Percentiles rank a stretch among this genome's conserved stretches.
Evolutionary conservation across 2,113 vertebrate genomes (phyloP).

Genomic region (Protobothrops flavoviridis): DNA sequence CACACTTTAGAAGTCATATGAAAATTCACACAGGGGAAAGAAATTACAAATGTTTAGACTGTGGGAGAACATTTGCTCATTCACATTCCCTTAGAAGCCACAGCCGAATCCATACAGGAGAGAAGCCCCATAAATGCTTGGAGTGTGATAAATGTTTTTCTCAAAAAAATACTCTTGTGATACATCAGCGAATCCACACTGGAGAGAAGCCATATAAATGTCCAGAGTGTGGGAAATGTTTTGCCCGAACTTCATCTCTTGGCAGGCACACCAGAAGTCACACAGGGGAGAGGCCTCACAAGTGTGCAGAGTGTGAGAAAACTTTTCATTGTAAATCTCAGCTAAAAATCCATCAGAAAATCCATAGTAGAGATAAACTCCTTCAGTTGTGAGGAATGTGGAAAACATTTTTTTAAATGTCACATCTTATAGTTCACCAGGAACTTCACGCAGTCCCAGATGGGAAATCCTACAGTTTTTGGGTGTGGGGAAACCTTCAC

Average conservation of each 20-base stretch:
- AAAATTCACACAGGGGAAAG: not conserved
- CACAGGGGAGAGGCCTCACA: too few relatives aligned
- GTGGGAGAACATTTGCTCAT: not conserved
- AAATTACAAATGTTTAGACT: not conserved
- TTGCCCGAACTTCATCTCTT: too few relatives aligned
- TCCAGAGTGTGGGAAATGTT: too few relatives aligned
- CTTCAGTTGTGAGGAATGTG: too few relatives aligned
- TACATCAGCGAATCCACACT: not conserved
- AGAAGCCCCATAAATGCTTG: not conserved
- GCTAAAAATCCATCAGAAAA: too few relatives aligned
- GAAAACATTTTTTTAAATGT: not conserved
- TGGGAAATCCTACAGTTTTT: not conserved
- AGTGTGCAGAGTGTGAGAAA: too few relatives aligned
- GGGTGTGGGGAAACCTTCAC: not conserved
- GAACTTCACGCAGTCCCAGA: not conserved
- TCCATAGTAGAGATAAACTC: too few relatives aligned
- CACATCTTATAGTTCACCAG: not conserved
- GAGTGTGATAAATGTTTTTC: not conserved
- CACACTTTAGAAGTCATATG: not conserved
- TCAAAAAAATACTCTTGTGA: not conserved
- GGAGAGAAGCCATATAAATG: not conserved
- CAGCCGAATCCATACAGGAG: not conserved
- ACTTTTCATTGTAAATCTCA: too few relatives aligned
- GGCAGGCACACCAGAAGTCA: too few relatives aligned
- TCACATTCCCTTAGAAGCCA: not conserved